Evolutionary conservation across 1,140 invertebrate species (phyloP).

Genomic region (Akabosia matsudoensis): DNA sequence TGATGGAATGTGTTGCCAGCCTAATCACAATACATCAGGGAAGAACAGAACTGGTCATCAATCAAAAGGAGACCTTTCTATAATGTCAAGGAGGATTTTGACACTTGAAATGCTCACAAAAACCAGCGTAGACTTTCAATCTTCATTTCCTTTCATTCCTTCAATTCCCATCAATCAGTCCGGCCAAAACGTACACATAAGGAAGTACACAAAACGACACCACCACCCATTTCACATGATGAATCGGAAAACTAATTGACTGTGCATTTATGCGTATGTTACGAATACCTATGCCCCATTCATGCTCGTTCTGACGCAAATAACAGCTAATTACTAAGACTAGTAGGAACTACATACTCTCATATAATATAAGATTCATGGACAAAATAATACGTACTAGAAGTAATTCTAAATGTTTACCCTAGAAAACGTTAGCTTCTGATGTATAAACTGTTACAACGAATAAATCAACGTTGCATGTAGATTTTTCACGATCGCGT

Average conservation of each 20-base stretch:
- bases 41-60: background rate
- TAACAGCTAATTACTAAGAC: background rate
- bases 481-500: no score
- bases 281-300: background rate
- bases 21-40: conserved; percentile 12
- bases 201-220: background rate
- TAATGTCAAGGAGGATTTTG: background rate
- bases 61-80: conserved; percentile 17
- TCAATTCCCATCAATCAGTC: conserved; percentile 1
- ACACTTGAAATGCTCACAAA: conserved; percentile 6
- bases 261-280: no score
- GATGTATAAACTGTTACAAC: no score
- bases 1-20: background rate
- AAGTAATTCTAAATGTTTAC: no score
- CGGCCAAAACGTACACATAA: background rate
- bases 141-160: conserved; percentile 21
- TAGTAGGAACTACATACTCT: no score
- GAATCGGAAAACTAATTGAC: background rate
- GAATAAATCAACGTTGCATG: no score
- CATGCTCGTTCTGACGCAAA: background rate
- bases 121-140: conserved; percentile 9
- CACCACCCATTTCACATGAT: conserved; percentile 5
- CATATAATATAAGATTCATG: no score
- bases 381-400: no score
- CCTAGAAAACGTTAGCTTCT: no score